A percentile compares a stretch with the other conserved stretches of the same genome.
These are phyloP conservation scores for Cricetomys ansorgei DNA, from an alignment of 2,113 vertebrate genomes.

Conservation along the genomic window DNA sequence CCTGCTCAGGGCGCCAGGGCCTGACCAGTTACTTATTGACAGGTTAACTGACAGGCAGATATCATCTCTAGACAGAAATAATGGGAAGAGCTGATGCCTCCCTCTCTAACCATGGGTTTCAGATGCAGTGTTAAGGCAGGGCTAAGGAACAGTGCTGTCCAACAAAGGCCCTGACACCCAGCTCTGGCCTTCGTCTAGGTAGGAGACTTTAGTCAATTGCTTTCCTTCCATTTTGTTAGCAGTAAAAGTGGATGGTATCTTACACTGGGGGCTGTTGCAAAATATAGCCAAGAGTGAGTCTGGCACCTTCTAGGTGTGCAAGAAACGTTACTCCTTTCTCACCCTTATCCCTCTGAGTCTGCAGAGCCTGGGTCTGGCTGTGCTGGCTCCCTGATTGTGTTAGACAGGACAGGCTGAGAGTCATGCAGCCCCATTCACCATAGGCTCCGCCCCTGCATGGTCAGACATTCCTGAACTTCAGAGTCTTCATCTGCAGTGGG, in stretches of 20 bases:
- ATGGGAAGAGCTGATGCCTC: not conserved
- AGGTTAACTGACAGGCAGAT: not conserved
- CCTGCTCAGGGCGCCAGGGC: not conserved
- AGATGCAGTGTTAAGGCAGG: rapidly evolving
- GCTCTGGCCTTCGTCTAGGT: not conserved
- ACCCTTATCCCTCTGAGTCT: not conserved
- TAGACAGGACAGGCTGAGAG: not conserved
- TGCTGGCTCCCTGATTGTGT: not conserved
- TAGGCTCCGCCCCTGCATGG: not conserved
- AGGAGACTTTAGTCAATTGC: not conserved
- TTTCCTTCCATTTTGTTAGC: not conserved
- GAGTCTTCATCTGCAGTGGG: not conserved
- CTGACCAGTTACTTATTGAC: not conserved
- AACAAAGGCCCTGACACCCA: not conserved
- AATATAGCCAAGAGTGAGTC: not conserved
- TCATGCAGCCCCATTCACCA: too few relatives aligned
- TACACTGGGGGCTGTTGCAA: rapidly evolving
- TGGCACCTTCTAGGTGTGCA: not conserved
- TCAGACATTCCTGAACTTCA: not conserved
- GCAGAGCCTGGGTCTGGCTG: too few relatives aligned
- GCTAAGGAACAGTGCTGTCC: not conserved
- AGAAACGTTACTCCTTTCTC: not conserved
- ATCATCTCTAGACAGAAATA: not conserved
- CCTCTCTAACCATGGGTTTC: not conserved
- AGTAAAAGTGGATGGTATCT: not conserved